These are phyloP conservation scores for Drosophila sturtevanti DNA, from an alignment of 1,140 invertebrate genomes.

Conservation along the genomic window DNA sequence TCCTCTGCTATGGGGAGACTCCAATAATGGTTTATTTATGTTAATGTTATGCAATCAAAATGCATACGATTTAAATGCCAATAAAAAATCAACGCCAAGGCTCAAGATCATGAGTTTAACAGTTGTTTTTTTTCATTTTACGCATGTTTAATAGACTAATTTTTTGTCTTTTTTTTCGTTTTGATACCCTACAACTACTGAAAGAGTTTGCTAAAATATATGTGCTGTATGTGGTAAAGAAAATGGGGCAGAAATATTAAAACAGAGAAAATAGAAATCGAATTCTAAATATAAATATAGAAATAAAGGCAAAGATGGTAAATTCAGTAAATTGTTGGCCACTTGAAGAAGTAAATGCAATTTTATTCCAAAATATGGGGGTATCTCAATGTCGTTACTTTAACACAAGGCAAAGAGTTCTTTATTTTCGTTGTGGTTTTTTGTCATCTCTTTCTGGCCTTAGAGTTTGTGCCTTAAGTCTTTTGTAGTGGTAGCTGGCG, in stretches of 20 bases:
- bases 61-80: slow-evolving; percentile 81
- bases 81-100: slow-evolving; percentile 80
- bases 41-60: slow-evolving; percentile 83
- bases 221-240: too few relatives aligned
- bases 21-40: slow-evolving; percentile 81
- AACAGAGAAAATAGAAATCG: too few relatives aligned
- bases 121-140: slow-evolving; percentile 64
- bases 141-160: slow-evolving; percentile 81
- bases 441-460: slow-evolving; percentile 35
- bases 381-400: too few relatives aligned
- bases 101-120: slow-evolving; percentile 60
- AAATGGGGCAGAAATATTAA: too few relatives aligned
- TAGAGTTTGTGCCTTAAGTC: slow-evolving; percentile 71
- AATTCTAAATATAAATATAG: too few relatives aligned
- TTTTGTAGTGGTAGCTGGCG: slow-evolving; percentile 71
- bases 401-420: background rate
- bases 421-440: background rate
- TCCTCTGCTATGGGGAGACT: slow-evolving; percentile 12
- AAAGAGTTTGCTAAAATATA: background rate
- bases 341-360: too few relatives aligned
- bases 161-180: slow-evolving; percentile 38
- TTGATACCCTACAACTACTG: slow-evolving; percentile 19
- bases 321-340: too few relatives aligned
- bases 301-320: too few relatives aligned
- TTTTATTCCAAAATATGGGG: too few relatives aligned